Base-by-base conservation (phyloP, 1,140 invertebrate genomes). In the Drosophila willistoni region DNA sequence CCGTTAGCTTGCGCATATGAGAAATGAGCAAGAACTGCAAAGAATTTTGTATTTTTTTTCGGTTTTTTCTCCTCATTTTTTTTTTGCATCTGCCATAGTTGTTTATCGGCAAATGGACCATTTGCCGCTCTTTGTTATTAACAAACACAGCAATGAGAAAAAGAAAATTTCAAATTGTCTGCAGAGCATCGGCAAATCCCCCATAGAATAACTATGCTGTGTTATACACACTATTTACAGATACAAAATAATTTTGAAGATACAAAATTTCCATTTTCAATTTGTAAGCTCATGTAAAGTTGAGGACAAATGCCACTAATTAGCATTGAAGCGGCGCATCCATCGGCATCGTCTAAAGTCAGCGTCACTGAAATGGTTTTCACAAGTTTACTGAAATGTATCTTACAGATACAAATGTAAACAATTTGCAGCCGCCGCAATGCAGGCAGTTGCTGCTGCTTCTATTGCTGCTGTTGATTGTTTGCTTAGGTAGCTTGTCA, bases 371-470 rank as follows among this genome's bases (percentile, higher is more conserved):
- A 51, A 74, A 70, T 81, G 79, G 89, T 87, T 87, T 87, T 87
- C 83, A 87, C 79, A 87, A 87, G 83, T 83, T 89, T 70, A 87
- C 80, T 89, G 63, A 86, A 87, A 77, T 83, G 84, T 87, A 87
- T 82, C 82, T 79, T 63, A 71, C 83, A 83, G 84, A 83, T 82
- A 79, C 79, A 62, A 55, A 63, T 71, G 82, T 81, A 68, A 86
- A 82, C 71, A 86, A 85, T 78, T 81, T 78, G 65, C 79, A 85
- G 73, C 70, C 68, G 68, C 79, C 41, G 39, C 36, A 39, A 3
- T 39, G 36, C 36, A 39, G 36, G 54, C 19, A 44, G 39, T 47
- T 47, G 29, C 44, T 55, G 7, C 22, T 9, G 66, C 34, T 47
- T 42, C 61, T 12, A 54, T 41, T 51, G 68, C 68, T 19, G 33